phyloP scores from a whole-genome alignment of 64 coral and sea anemone species.

The Porites australiensis region DNA sequence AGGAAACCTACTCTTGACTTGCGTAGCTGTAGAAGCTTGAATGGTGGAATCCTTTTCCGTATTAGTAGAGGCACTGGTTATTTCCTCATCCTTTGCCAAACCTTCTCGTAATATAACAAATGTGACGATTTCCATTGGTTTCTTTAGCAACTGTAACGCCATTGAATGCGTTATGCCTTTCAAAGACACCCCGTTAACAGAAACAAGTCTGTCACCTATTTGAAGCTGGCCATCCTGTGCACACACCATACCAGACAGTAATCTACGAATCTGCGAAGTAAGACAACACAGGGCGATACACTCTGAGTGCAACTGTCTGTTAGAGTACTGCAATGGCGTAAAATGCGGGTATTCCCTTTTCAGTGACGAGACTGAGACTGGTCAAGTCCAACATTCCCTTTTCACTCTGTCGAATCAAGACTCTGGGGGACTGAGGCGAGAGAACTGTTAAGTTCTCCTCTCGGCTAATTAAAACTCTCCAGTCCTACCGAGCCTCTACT shows the following conservation, averaged over 20 bases:
- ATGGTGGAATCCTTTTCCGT: neutral
- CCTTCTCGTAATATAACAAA: slow-evolving; percentile 80
- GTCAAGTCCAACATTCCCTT: no score
- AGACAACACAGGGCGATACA: neutral
- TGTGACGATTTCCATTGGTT: slow-evolving; percentile 76
- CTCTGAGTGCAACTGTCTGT: no score
- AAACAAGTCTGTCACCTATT: slow-evolving; percentile 76
- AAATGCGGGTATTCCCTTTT: no score
- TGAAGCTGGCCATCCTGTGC: slow-evolving; percentile 69
- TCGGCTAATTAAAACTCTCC: no score
- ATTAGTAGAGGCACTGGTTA: neutral
- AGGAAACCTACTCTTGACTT: neutral
- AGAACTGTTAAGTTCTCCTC: no score
- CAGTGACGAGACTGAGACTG: no score
- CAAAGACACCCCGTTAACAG: slow-evolving; percentile 69
- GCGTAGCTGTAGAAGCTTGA: neutral
- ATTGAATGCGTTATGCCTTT: slow-evolving; percentile 79
- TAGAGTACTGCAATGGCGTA: no score
- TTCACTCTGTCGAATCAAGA: no score
- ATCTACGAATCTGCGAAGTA: slow-evolving; percentile 75
- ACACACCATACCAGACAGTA: slow-evolving; percentile 81
- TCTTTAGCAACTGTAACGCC: slow-evolving; percentile 87
- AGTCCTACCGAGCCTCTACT: no score
- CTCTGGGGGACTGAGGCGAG: neutral
- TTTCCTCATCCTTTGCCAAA: neutral